Base-by-base conservation (phyloP, 2,113 vertebrate genomes). In the Platysternon megacephalum region DNA sequence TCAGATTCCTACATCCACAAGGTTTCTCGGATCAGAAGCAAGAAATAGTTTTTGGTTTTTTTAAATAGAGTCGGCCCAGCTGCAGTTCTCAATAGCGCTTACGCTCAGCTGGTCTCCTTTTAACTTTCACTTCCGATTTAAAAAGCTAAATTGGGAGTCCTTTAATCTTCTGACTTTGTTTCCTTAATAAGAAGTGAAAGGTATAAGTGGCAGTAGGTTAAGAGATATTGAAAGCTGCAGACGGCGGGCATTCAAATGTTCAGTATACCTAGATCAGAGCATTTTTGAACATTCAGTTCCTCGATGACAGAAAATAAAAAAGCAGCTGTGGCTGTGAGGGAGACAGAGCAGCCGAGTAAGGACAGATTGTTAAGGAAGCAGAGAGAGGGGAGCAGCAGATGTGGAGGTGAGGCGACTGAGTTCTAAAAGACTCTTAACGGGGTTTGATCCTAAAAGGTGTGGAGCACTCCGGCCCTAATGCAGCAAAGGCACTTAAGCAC, bases 51-150 rank as follows among this genome's bases (percentile, higher is more conserved):
- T 95, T 39, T 93, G 79, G 92, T 14, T 10, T 56, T 97, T 97
- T 82, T 93, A 96, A 93, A 93, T 79, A 96, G 88, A 95, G 96
- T 93, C 84, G 95, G 91, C 55, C 96, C 91, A 96, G 92, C 96
- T 97, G 96, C 84, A 93, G 87, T 96, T 97, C 93, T 95, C 96
- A 95, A 89, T 89, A 95, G 84, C 39, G 17, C 96, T 97, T 97
- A 87, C 93, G 92, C 96, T 97, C 96, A 97, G 92, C 96, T 96
- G 95, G 91, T 97, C 95, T 97, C 95, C 96, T 97, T 97, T 97
- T 94, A 97, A 97, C 89, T 95, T 98, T 96, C 89, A 94, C 86
- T 95, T 97, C 72, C 89, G 83, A 94, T 95, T 97, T 97, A 95
- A 94, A 97, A 97, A 96, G 39, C 96, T 93, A 91, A 94, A 97